Base-by-base conservation (phyloP, 1,140 invertebrate species). In the Phenacoccus solenopsis region DNA sequence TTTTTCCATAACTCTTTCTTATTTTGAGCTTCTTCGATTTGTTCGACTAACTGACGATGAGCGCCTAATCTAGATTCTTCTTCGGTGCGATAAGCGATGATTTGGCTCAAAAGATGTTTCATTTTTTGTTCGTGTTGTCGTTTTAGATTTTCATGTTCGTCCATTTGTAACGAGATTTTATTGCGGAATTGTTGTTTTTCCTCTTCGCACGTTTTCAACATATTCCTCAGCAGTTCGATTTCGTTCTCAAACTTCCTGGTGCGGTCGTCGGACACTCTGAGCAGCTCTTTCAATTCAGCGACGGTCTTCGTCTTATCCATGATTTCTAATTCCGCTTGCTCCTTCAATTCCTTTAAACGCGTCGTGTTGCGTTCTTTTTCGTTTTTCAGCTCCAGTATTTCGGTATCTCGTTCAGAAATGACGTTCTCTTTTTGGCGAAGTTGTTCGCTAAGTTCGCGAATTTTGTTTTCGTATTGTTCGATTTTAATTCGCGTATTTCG, bases 1-100 rank as follows among this genome's bases (percentile, higher is more conserved):
- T 27, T 64, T 22, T 64, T 64, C 59, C 59, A 64, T 16, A 64
- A 9, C 10, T 64, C 10, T 16, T 64, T 64, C 22, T 64, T 64
- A 22, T 27, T 3, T 27, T 64, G 59, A 24, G 59, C 59, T 27
- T 64, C 20, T 64, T 64, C 59, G 59, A 64, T 64, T 64, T 64
- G 59, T 4, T 64, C 10, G 59, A 64, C 59, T 7, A 64, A 20
- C 59, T 64, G 10, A 20, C 59, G 59, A 64, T 64, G 59, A 3
- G 59, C 59, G 12, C 10, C 25, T 22, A 64, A 20, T 24, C 59
- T 64, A 10, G 59, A 64, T 20, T 64, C 59, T 22, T 64, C 59
- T 27, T 64, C 59, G 22, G 59, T 20, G 21, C 59, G 59, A 16
- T 64, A 64, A 3, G 59, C 59, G 2, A 64, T 16, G 4, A 64